Conservation (phyloP, 2,113 vertebrate genomes). For the Phrynosoma blainvillii region DNA sequence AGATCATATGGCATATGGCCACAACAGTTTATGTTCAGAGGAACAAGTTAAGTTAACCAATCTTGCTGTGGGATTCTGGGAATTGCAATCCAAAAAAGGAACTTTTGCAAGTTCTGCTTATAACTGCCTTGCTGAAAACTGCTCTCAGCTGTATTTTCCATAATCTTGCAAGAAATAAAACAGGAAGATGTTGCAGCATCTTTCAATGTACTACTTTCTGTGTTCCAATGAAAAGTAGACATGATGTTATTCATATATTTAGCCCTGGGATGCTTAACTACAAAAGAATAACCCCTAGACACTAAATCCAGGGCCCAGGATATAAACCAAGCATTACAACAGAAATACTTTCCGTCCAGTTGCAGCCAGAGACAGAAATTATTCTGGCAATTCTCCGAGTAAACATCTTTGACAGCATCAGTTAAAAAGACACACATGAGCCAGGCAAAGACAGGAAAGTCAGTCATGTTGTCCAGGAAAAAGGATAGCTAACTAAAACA, state of each 20-base stretch:
- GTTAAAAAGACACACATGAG: background rate
- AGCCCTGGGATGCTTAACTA: no score
- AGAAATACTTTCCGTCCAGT: no score
- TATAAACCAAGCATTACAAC: no score
- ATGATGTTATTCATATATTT: no score
- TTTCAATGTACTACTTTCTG: background rate
- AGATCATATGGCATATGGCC: background rate
- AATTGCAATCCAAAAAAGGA: no score
- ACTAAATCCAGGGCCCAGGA: no score
- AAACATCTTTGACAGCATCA: background rate
- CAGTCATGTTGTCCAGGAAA: background rate
- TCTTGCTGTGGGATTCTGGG: no score
- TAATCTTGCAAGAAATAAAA: background rate
- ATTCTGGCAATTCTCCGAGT: no score
- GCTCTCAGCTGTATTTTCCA: background rate
- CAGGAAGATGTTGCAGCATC: background rate
- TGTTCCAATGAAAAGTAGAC: background rate
- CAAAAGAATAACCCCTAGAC: no score
- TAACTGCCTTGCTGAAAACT: background rate
- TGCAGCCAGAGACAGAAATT: no score
- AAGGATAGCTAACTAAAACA: constrained; percentile 16
- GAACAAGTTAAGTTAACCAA: background rate
- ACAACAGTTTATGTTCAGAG: background rate
- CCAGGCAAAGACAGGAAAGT: background rate
- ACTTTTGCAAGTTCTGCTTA: no score